A percentile compares a stretch with the other conserved stretches of the same genome.
Evolutionary conservation across 2,113 vertebrate species (phyloP).

Genomic region (Cariama cristata): DNA sequence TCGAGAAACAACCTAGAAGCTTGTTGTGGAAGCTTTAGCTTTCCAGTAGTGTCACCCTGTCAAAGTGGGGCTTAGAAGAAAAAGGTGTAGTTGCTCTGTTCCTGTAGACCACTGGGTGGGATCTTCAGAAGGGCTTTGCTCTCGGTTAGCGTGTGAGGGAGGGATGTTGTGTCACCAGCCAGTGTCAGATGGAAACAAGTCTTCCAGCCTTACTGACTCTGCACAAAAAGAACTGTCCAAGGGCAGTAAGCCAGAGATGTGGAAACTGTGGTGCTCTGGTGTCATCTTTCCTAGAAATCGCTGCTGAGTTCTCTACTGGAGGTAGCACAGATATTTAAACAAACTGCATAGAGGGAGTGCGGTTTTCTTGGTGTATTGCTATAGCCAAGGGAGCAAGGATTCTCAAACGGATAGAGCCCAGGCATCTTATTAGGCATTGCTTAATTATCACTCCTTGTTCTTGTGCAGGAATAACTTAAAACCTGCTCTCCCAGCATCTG

Average conservation of each 20-base stretch:
- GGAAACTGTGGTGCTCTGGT: conserved; percentile 26
- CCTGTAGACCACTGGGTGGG: neutral
- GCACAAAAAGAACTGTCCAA: neutral
- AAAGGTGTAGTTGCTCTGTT: neutral
- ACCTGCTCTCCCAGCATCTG: neutral
- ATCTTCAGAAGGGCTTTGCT: neutral
- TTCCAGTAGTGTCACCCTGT: neutral
- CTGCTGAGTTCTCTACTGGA: neutral
- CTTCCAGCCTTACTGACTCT: neutral
- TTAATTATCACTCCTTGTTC: neutral
- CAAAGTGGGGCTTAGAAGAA: neutral
- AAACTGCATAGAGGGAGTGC: neutral
- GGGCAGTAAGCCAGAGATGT: conserved; percentile 22
- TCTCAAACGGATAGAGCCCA: neutral
- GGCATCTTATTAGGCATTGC: neutral
- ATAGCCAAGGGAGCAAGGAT: neutral
- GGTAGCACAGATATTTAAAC: neutral
- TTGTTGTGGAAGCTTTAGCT: neutral
- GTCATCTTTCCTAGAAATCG: conserved; percentile 49
- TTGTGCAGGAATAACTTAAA: conserved; percentile 28
- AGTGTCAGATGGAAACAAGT: neutral
- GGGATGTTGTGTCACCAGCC: neutral
- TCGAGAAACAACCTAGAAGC: neutral
- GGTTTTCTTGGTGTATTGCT: neutral
- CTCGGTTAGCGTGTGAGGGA: neutral